Evolutionary conservation across 2,888 invertebrate genomes (phyloP), one percentile per base, ranked within the genome.

Genomic region (Lepidonotus clava): DNA sequence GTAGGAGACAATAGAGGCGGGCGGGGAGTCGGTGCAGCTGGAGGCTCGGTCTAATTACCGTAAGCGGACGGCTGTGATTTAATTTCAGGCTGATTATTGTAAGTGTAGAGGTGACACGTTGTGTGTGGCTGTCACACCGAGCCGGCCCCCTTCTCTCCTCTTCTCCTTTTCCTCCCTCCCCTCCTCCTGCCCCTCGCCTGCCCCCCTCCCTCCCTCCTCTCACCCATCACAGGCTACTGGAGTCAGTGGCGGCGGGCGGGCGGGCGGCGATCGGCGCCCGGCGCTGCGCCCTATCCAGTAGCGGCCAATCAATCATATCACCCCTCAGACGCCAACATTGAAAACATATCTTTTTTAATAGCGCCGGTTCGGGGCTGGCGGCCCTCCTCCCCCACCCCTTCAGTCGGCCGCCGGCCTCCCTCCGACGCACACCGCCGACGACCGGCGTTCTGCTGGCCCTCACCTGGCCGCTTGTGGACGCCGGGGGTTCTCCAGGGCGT

Each of bases 321-420:
- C 80, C 80, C 41, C 80, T 41, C 71, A 46, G 80, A 41, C 46
- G 80, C 51, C 80, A 51, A 41, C 80, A 46, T 80, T 80, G 80
- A 80, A 80, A 80, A 80, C 80, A 80, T 80, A 80, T 80, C 80
- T 80, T 80, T 80, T 80, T 80, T 80, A 80, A 80, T 80, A 34
- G 80, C 80, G 32, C 32, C 80, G 46, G 80, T 80, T 80, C 80
- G 80, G 80, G 80, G 46, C 66, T 66, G 46, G 71, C 38, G 24
- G 2, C 28, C 66, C 71, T 34, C 36, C 71, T 71, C 66, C 41
- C 76, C 11, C 76, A n/a, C 11, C 38, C 46, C 80, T 24, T 46
- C 80, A 80, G 80, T 80, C 32, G 32, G 46, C 80, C 46, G 80
- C 41, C 32, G 51, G 46, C 80, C n/a, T 18, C 38, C 36, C 71